Percentiles rank a stretch among this genome's conserved stretches.
Evolutionary conservation across 2,797 vertebrate genomes (phyloP).

Genomic region (Taenioides sp.): DNA sequence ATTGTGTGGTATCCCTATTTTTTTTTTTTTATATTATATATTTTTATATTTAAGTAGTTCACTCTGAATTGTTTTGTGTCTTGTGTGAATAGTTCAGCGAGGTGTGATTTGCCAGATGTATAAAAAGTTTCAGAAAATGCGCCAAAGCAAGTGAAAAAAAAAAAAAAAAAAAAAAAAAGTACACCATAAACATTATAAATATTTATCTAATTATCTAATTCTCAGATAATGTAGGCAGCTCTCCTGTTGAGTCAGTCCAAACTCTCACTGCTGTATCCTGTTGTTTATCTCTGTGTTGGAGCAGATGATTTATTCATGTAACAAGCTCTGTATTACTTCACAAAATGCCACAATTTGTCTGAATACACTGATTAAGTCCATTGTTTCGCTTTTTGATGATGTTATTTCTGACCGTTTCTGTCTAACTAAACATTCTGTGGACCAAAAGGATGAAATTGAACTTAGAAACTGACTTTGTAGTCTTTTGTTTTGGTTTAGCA

Average conservation of each 20-base stretch:
- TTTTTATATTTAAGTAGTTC: too few relatives aligned
- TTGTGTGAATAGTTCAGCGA: too few relatives aligned
- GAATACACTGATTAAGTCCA: constrained; percentile 40
- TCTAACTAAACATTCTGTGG: constrained; percentile 23
- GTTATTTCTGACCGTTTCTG: constrained; percentile 19
- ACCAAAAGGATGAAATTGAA: constrained; percentile 13
- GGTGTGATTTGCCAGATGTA: too few relatives aligned
- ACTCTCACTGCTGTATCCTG: constrained; percentile 32
- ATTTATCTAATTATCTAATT: neutral
- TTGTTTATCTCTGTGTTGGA: constrained; percentile 53
- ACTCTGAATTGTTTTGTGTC: too few relatives aligned
- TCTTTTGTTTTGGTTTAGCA: neutral
- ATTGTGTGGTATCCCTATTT: too few relatives aligned
- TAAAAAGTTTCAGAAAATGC: too few relatives aligned
- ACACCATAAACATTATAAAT: too few relatives aligned
- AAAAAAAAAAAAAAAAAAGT: too few relatives aligned
- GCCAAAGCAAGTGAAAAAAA: too few relatives aligned
- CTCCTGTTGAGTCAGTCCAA: constrained; percentile 27
- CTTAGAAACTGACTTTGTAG: neutral
- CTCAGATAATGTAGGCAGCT: neutral
- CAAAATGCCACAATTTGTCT: constrained; percentile 25
- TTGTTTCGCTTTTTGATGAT: constrained; percentile 21
- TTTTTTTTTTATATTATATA: too few relatives aligned
- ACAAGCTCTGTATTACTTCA: constrained; percentile 25
- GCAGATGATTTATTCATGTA: constrained; percentile 59